Evolutionary conservation across 2,888 invertebrate species (phyloP).

Genomic region (Polydesmus complanatus): DNA sequence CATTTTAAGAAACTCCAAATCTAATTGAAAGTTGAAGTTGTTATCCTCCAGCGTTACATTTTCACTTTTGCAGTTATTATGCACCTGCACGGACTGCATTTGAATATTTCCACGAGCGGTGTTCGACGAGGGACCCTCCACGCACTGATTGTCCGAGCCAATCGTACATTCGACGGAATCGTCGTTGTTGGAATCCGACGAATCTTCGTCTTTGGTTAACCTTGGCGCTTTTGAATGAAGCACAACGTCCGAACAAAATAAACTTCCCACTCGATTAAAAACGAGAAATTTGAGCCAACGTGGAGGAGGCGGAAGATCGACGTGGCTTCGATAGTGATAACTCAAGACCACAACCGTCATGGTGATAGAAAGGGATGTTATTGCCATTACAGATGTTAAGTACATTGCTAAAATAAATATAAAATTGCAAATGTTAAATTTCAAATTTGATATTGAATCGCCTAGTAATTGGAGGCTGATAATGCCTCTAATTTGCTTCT

Average conservation of each 20-base stretch:
- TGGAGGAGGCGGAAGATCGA: constrained; percentile 7
- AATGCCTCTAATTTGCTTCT: too few relatives aligned
- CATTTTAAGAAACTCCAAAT: too few relatives aligned
- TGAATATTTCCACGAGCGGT: constrained; percentile 2
- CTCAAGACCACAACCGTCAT: constrained; percentile 11
- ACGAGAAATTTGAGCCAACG: constrained; percentile 4
- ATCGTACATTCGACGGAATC: background rate
- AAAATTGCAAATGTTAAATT: background rate
- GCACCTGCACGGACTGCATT: constrained; percentile 1
- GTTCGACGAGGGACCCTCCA: constrained; percentile 7
- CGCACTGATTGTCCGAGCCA: background rate
- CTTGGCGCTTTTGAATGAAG: background rate
- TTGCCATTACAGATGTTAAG: constrained; percentile 8
- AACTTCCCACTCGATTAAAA: background rate
- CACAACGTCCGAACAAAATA: constrained; percentile 11
- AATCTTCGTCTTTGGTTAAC: background rate
- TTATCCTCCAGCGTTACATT: background rate
- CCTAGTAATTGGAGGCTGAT: too few relatives aligned
- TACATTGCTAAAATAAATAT: constrained; percentile 3
- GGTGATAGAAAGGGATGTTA: constrained; percentile 6
- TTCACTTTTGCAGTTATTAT: background rate
- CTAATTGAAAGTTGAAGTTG: too few relatives aligned
- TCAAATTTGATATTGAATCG: too few relatives aligned
- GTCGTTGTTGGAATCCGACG: background rate
- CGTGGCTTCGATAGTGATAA: constrained; percentile 9